Evolutionary conservation across 2,888 invertebrate species (phyloP), one percentile per base, ranked within the genome.

Genomic region (Plemyria rubiginata): DNA sequence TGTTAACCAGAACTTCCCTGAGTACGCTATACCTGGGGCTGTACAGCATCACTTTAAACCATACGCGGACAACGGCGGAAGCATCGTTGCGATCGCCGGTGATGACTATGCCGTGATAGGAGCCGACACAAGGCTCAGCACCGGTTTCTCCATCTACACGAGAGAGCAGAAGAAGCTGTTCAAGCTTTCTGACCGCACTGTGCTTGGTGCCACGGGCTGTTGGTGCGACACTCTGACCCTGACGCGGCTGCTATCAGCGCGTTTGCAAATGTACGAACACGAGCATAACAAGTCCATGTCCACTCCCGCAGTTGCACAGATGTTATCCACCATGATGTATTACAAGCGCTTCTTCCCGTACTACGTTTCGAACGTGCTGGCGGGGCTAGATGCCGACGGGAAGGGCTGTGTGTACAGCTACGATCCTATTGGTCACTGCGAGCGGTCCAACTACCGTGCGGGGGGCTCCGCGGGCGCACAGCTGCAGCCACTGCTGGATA

Each of bases 271-370:
- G 96, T 99, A 98, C 80, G 94, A 96, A 71, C 98, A 99, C 82
- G 97, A 98, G 71, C 99, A 99, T 88, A 96, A 98, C 81, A 98
- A 97, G 87, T 93, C 95, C 0, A 99, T 99, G 97, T 94, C 96
- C 0, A 98, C 99, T 0, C 95, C 96, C 56, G 99, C 99, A 1
- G 95, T 97, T 4, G 98, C 99, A 3, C 99, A 99, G 88, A 97
- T 99, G 97, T 90, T 99, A 13, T 97, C 99, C 0, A 98, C 98
- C 4, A 96, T 98, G 94, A 93, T 99, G 74, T 99, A 99, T 84
- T 97, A 98, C 85, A 97, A 98, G 77, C 95, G 99, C 60, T 99
- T 99, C 90, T 99, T 99, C 89, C 99, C 99, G 0, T 99, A 99
- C 86, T 99, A 99, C 82, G 96, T 99, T 22, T 97, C 98, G 32